Evolutionary conservation across 2,797 vertebrate genomes (phyloP), one percentile per base, ranked within the genome.

Genomic region (Cyclura pinguis): DNA sequence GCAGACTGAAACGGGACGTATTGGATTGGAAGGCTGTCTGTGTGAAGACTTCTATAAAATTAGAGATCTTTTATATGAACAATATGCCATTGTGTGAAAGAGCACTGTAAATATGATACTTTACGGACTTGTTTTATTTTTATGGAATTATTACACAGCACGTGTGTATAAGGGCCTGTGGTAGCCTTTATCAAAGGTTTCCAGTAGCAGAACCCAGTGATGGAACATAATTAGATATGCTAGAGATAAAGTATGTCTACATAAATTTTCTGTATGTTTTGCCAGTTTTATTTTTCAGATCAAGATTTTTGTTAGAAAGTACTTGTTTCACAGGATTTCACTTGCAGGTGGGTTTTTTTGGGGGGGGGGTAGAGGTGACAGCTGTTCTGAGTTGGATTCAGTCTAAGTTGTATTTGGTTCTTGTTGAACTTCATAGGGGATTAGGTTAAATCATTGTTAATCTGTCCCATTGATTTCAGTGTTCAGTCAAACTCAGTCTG

Each of bases 1-100:
- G 93, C 98, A 99, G 99, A 99, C 99, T 93, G 99, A 99, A 97
- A 99, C 99, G 1, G 99, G 99, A 74, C 98, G 99, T 90, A 99
- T 99, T 88, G 99, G 99, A 93, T 96, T 99, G 97, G 99, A 99
- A 97, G 99, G 99, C 95, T 99, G 98, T 96, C 98, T 99, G 94
- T 99, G 99, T 96, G 99, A 99, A 92, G 99, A 99, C 96, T 99
- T 99, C 97, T 99, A 98, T 94, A 99, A 98, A 97, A 99, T 99
- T 97, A 98, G 99, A 95, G 98, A 99, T 96, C 98, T 99, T 97
- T 98, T 99, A 95, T 99, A 99, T 80, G 98, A 99, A 97, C 99
- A 99, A 94, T 99, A 99, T 0, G 99, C 99, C 77, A 99, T 99
- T 93, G 98, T 99, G 92, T 99, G 97, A 97, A 95, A 91, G 76